Conservation (phyloP, 1,140 invertebrate species). For the Drosophila mauritiana region DNA sequence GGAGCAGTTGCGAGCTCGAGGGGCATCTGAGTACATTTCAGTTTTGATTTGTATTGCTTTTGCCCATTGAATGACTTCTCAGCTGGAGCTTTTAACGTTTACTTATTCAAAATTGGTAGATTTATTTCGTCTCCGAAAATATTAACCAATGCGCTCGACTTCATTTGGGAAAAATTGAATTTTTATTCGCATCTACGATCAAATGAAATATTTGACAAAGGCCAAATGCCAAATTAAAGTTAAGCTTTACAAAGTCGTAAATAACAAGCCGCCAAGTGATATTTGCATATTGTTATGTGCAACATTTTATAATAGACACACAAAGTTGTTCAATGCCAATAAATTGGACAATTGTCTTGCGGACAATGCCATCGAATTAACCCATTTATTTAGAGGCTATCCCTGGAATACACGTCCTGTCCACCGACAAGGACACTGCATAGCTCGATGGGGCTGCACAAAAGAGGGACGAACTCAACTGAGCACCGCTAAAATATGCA, state of each 20-base stretch:
- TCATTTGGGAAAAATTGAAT: neutral
- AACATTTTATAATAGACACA: neutral
- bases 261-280: neutral
- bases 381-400: neutral
- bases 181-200: neutral
- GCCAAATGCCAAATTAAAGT: too few species aligned
- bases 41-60: neutral
- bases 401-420: neutral
- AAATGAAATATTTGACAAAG: too few species aligned
- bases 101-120: slow-evolving; percentile 3
- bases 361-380: slow-evolving; percentile 3
- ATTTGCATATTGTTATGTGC: neutral
- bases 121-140: neutral
- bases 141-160: neutral
- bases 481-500: slow-evolving; percentile 66
- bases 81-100: neutral
- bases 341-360: neutral
- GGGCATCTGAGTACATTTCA: slow-evolving; percentile 1
- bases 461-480: slow-evolving; percentile 31
- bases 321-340: slow-evolving; percentile 1
- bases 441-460: slow-evolving; percentile 38
- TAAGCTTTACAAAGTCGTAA: neutral
- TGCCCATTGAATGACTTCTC: neutral
- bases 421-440: slow-evolving; percentile 25
- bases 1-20: slow-evolving; percentile 3